phyloP scores from a whole-genome alignment of 2,113 vertebrate genomes.

The Coptodon rendalli region DNA sequence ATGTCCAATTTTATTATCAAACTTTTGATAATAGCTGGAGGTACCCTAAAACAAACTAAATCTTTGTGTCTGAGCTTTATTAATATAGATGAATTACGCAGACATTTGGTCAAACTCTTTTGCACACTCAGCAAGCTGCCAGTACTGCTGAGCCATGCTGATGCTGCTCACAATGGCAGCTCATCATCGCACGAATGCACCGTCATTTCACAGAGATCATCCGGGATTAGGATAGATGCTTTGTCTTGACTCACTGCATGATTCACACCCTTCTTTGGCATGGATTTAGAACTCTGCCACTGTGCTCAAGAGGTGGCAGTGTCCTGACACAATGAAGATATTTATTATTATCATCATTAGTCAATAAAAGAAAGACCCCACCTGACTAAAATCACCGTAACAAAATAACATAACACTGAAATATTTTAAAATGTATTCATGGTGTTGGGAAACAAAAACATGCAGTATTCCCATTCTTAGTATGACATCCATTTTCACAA shows the following conservation, averaged over 20 bases:
- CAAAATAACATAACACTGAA: neutral
- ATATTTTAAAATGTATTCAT: neutral
- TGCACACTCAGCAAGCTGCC: neutral
- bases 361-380: neutral
- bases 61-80: neutral
- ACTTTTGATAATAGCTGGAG: neutral
- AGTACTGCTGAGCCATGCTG: neutral
- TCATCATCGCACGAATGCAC: neutral
- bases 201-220: conserved; percentile 43
- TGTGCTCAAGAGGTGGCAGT: neutral
- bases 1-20: neutral
- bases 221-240: conserved; percentile 42
- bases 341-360: neutral
- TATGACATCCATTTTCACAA: neutral
- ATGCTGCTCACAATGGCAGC: neutral
- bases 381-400: neutral
- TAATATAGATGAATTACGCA: neutral
- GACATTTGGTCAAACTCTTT: neutral
- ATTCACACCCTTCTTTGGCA: neutral
- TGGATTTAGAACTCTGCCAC: neutral
- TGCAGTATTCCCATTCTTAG: neutral
- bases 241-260: conserved; percentile 1
- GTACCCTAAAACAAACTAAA: neutral
- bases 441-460: neutral
- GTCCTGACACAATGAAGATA: neutral